Percentiles rank a stretch among this genome's conserved stretches.
Evolutionary conservation across 2,888 invertebrate species (phyloP).

Genomic region (Teinopalpus imperialis): DNA sequence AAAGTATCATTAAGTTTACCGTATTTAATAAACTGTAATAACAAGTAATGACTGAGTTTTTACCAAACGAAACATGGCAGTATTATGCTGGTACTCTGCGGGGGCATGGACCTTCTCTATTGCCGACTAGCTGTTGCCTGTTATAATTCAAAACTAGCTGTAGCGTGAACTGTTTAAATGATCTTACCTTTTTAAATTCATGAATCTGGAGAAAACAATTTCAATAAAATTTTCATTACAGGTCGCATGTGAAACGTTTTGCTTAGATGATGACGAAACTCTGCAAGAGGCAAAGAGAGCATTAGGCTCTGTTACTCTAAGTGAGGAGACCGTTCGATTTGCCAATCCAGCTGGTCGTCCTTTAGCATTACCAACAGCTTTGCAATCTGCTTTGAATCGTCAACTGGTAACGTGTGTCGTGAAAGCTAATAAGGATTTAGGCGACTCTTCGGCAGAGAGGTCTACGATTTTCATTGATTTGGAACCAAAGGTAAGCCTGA

Average conservation of each 20-base stretch:
- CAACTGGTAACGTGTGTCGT: slow-evolving; percentile 81
- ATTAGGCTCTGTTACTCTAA: slow-evolving; percentile 88
- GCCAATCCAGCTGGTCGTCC: slow-evolving; percentile 73
- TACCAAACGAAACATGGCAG: no score
- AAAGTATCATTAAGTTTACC: no score
- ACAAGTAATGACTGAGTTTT: no score
- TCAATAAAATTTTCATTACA: slow-evolving; percentile 43
- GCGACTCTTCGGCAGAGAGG: slow-evolving; percentile 82
- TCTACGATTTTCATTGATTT: slow-evolving; percentile 84
- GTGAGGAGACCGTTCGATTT: slow-evolving; percentile 90
- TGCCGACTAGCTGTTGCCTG: no score
- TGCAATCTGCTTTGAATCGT: slow-evolving; percentile 66
- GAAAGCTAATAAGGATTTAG: slow-evolving; percentile 82
- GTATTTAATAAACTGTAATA: no score
- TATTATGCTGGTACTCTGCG: no score
- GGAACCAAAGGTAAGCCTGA: slow-evolving; percentile 70
- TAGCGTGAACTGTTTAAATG: no score
- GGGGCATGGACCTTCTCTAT: no score
- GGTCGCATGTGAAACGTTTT: slow-evolving; percentile 96
- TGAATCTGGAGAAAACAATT: neutral
- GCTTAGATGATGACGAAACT: slow-evolving; percentile 94
- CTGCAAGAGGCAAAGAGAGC: slow-evolving; percentile 91
- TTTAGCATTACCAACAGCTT: slow-evolving; percentile 53
- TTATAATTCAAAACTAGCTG: no score
- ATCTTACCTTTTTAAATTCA: no score